Evolutionary conservation across 2,888 invertebrate genomes (phyloP).

Genomic region (Cantharis rufa): DNA sequence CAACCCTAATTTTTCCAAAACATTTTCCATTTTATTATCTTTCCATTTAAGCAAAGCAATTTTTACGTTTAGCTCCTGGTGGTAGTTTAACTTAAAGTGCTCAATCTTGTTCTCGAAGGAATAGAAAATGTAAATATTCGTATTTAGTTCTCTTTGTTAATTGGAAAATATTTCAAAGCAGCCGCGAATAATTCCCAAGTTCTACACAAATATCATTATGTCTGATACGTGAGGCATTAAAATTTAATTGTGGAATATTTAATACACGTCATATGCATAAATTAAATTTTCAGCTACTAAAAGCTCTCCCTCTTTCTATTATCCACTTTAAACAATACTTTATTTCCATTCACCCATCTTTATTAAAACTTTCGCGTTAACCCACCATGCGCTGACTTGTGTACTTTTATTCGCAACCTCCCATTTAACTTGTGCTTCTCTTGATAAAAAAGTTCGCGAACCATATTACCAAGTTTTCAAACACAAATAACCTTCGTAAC

Average conservation of each 20-base stretch:
- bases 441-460: background rate
- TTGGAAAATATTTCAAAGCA: background rate
- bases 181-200: background rate
- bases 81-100: background rate
- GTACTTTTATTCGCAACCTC: background rate
- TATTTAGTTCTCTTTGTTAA: background rate
- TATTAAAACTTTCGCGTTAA: background rate
- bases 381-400: background rate
- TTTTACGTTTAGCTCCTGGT: background rate
- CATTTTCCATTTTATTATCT: too few relatives aligned
- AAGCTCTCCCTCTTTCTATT: background rate
- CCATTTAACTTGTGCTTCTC: background rate
- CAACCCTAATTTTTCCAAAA: too few relatives aligned
- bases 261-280: background rate
- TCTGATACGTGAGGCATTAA: background rate
- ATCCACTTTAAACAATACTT: background rate
- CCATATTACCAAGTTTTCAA: background rate
- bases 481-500: background rate
- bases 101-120: background rate
- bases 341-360: background rate
- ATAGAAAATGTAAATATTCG: background rate
- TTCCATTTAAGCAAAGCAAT: too few relatives aligned
- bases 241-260: background rate
- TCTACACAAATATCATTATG: background rate
- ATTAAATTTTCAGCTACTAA: background rate